phyloP scores from a whole-genome alignment of 2,888 invertebrate genomes.

The Adela reaumurella region DNA sequence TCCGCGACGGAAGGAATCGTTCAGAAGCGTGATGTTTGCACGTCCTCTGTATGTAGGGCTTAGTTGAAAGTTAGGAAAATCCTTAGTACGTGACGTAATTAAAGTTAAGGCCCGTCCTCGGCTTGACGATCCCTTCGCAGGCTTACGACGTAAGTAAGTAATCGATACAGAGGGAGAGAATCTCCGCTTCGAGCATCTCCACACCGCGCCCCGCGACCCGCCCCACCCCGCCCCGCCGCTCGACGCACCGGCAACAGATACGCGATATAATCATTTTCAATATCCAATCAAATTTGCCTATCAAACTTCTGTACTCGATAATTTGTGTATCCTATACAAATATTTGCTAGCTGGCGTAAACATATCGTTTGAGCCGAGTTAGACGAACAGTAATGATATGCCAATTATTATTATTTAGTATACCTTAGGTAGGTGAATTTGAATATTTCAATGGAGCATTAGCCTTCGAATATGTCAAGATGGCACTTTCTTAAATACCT shows the following conservation, averaged over 20 bases:
- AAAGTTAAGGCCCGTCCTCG: constrained; percentile 9
- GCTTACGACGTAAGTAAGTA: not conserved
- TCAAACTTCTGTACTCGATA: not conserved
- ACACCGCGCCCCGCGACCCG: not conserved
- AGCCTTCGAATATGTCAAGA: too few species aligned
- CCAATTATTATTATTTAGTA: too few species aligned
- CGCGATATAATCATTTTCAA: not conserved
- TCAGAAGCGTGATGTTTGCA: constrained; percentile 26
- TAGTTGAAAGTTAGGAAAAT: constrained; percentile 33
- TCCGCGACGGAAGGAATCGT: not conserved
- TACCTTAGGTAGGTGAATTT: too few species aligned
- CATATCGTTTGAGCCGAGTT: not conserved
- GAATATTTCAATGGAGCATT: too few species aligned
- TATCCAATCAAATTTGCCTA: not conserved
- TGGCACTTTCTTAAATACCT: too few species aligned
- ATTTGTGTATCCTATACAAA: not conserved
- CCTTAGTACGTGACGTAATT: constrained; percentile 38
- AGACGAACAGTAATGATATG: too few species aligned
- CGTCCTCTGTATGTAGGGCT: constrained; percentile 24
- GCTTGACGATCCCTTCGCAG: not conserved
- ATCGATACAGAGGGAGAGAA: not conserved
- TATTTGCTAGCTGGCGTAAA: not conserved
- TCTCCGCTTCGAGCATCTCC: not conserved
- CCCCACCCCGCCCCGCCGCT: not conserved
- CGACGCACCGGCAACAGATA: too few species aligned